Base-by-base conservation (phyloP, 2,888 invertebrate genomes). In the Electrophaes corylata region DNA sequence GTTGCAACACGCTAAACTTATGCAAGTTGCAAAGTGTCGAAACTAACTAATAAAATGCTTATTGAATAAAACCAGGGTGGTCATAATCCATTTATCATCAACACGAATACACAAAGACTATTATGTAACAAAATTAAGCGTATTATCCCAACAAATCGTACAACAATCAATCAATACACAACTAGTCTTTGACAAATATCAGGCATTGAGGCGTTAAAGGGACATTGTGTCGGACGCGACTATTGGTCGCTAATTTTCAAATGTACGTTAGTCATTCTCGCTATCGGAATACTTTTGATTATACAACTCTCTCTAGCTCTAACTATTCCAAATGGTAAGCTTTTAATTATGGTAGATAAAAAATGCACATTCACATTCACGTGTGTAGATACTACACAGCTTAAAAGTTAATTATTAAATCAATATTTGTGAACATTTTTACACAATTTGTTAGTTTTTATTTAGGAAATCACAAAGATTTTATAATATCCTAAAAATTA, bases 151-250 rank as follows among this genome's bases (percentile, higher is more conserved):
- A 61, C 57, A 57, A 46, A 56, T 40, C 54, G 51, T 46, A 39
- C 47, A 14, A 47, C 46, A 43, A 61, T 61, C 53, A 53, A 57
- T 61, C 60, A 57, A 53, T 57, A 57, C 33, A 29, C 45, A 57
- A 53, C 46, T 43, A 33, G 33, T 31, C n/a, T 53, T 43, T 60
- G 57, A 57, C 57, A 61, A 57, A 61, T 50, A 53, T 33, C 48
- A 58, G 5, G 12, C 52, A 52, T 47, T 58, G 47, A 53, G 18
- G 52, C 49, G 43, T 49, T n/a, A n/a, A 29, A 43, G 20, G 6
- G 40, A 10, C 11, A 44, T 14, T 26, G 2, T 43, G 6, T 35
- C n/a, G 4, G 47, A 18, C 41, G 47, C 47, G 41, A 54, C 54
- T 54, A 26, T 35, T 33, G 5, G 29, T 33, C 41, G 23, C 45